phyloP scores from a whole-genome alignment of 35 echinoderm and acorn worm genomes.

The Apostichopus californicus region DNA sequence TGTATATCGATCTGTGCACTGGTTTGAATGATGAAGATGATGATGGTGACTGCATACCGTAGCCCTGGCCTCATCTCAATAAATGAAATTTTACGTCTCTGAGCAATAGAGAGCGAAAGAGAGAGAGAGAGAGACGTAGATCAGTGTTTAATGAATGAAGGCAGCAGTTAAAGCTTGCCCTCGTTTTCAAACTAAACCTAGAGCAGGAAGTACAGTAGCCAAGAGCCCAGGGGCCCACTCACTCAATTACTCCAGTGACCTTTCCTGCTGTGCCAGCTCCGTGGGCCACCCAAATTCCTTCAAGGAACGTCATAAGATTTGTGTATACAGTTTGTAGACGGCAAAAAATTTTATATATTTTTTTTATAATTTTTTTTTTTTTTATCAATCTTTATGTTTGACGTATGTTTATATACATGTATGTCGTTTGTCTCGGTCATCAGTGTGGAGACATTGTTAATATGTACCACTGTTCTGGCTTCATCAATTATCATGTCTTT shows the following conservation, averaged over 20 bases:
- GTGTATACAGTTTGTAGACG: not conserved
- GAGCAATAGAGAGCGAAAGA: not conserved
- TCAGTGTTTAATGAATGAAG: not conserved
- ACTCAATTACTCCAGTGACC: slow-evolving; percentile 30
- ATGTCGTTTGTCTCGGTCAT: no score
- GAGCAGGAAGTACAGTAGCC: slow-evolving; percentile 6
- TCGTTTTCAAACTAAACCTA: not conserved
- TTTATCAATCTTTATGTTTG: no score
- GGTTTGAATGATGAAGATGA: no score
- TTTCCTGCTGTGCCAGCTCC: slow-evolving; percentile 28
- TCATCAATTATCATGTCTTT: slow-evolving; percentile 29
- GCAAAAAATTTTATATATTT: not conserved
- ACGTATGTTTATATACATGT: no score
- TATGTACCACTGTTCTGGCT: not conserved
- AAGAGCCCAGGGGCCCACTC: slow-evolving; percentile 37
- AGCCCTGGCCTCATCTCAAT: no score
- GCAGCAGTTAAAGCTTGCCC: not conserved
- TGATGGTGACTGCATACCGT: no score
- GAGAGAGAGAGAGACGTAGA: not conserved
- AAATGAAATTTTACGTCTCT: no score
- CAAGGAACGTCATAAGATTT: not conserved
- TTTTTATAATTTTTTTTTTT: no score
- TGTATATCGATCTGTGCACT: no score
- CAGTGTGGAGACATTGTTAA: slow-evolving; percentile 15
- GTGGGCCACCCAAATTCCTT: slow-evolving; percentile 29